A percentile compares a stretch with the other conserved stretches of the same genome.
Evolutionary conservation across 2,888 invertebrate genomes (phyloP).

Genomic region (Cephus runcator): DNA sequence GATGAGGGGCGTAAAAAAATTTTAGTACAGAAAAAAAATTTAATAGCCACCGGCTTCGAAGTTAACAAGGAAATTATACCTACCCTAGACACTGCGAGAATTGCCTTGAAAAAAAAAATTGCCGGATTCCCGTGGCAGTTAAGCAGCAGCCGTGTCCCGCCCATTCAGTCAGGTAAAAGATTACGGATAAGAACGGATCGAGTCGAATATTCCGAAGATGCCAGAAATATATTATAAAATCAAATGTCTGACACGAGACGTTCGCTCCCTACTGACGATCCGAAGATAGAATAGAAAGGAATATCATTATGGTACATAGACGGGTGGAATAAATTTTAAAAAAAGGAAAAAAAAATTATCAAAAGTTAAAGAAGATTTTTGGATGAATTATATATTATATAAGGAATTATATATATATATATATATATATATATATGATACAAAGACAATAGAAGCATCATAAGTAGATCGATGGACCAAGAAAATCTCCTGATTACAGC

Average conservation of each 20-base stretch:
- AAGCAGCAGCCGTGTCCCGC: not conserved
- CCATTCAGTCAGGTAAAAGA: not conserved
- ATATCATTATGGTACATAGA: not conserved
- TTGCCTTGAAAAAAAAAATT: not conserved
- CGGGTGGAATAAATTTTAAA: not conserved
- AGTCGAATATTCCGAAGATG: not conserved
- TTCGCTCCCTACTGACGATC: not conserved
- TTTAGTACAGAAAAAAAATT: not conserved
- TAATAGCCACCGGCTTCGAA: not conserved
- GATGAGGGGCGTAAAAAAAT: not conserved
- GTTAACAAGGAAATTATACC: not conserved
- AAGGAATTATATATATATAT: too few relatives aligned
- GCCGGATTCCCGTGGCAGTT: not conserved
- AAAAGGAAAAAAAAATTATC: not conserved
- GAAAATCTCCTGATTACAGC: not conserved
- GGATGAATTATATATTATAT: too few relatives aligned
- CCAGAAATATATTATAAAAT: not conserved
- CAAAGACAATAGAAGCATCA: not conserved
- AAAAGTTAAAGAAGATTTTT: not conserved
- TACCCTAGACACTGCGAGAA: not conserved
- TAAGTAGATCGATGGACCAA: not conserved
- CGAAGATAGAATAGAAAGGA: not conserved
- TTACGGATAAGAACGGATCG: not conserved
- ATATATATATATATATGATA: too few relatives aligned
- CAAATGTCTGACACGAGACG: not conserved